Base-by-base conservation (phyloP, 2,797 vertebrate species). In the Labroides dimidiatus region DNA sequence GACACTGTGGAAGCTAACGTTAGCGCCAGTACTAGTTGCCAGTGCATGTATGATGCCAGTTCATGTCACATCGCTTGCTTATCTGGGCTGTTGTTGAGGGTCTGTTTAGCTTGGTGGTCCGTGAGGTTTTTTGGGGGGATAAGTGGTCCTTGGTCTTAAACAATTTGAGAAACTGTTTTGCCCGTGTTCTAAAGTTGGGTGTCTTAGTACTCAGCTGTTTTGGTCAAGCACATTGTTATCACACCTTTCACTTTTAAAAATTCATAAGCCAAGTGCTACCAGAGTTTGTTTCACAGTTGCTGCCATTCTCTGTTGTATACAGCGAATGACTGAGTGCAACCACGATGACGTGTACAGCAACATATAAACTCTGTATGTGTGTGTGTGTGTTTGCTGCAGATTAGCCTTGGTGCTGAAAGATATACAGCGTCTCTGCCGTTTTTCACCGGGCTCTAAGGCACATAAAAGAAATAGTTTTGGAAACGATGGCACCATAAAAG, bases 381-480 rank as follows among this genome's bases (percentile, higher is more conserved):
- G 65, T 30, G 50, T 71, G 65, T 61, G 50, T 69, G 65, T 36
- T 51, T 9, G 56, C 67, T 64, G 64, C 59, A 85, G 80, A 91
- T 90, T 88, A 87, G 84, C 81, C 77, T 80, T 72, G 64, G 72
- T 48, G 63, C 57, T 75, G 78, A 87, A 75, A 81, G 76, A 83
- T 77, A 80, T 78, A 82, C 71, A 64, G 59, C 58, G 8, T 63
- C 66, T 48, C 71, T 33, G 21, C 68, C 73, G 72, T 83, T 88
- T 89, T 75, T 81, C 79, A 82, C 70, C 72, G 42, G 71, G 65
- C 85, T 89, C 82, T 41, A 57, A 82, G 82, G 66, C 78, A 71
- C 85, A 89, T 89, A 86, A 89, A 90, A 85, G 72, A 84, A 82
- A 87, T 82, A 50, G 84, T 87, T 83, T 80, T 72, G 82, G 77